These are phyloP conservation scores for Gymnothorax reevesii DNA, from an alignment of 2,797 vertebrate species.

Conservation along the genomic window DNA sequence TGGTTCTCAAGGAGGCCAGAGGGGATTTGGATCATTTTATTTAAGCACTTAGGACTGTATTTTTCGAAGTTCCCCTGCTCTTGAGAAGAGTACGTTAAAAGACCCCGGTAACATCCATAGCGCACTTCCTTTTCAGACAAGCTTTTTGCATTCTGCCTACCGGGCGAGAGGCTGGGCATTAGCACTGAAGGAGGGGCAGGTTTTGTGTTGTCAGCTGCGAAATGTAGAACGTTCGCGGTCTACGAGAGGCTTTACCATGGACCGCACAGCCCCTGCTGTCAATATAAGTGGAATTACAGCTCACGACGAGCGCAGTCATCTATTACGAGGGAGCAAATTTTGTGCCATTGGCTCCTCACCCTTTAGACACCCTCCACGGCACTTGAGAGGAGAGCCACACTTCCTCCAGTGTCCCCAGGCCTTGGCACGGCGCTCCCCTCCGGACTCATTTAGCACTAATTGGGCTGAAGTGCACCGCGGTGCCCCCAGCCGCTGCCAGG, in stretches of 20 bases:
- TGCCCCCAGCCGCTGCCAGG: not conserved
- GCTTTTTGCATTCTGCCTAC: conserved; percentile 24
- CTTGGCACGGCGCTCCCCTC: conserved; percentile 9
- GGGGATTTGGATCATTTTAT: conserved; percentile 65
- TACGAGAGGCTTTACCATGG: conserved; percentile 62
- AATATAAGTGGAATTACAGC: conserved; percentile 68
- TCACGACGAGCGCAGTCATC: conserved; percentile 61
- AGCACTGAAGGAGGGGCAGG: conserved; percentile 31
- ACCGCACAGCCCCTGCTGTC: conserved; percentile 59
- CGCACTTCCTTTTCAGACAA: conserved; percentile 44
- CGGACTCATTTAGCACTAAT: conserved; percentile 20
- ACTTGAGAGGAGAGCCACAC: conserved; percentile 37
- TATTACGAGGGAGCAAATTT: conserved; percentile 62
- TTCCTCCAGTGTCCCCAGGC: conserved; percentile 35
- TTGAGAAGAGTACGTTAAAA: conserved; percentile 13
- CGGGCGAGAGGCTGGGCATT: conserved; percentile 43
- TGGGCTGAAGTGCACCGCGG: not conserved
- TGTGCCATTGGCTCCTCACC: conserved; percentile 64
- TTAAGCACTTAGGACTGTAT: conserved; percentile 48
- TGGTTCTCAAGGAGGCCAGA: conserved; percentile 47
- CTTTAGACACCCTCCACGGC: conserved; percentile 53
- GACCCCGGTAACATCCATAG: conserved; percentile 52
- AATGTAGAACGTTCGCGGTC: conserved; percentile 54
- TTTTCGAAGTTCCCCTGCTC: conserved; percentile 36
- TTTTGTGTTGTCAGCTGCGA: conserved; percentile 49